These are phyloP conservation scores for Verasper variegatus DNA, from an alignment of 2,113 vertebrate species.

Conservation along the genomic window DNA sequence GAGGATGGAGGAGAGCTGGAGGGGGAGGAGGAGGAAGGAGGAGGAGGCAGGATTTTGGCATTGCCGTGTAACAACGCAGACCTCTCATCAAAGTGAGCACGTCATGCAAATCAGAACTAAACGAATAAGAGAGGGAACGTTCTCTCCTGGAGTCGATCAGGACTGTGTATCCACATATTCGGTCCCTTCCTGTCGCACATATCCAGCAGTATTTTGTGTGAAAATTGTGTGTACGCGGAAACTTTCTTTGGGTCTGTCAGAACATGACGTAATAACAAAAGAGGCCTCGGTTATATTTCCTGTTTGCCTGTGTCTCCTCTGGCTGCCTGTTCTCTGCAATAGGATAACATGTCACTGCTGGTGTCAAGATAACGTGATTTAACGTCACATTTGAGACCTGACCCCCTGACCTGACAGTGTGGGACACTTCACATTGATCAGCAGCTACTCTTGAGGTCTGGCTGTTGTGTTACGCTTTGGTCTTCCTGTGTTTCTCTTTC, in stretches of 20 bases:
- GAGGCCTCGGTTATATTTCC: constrained; percentile 41
- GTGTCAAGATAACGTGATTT: constrained; percentile 7
- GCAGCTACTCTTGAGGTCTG: constrained; percentile 9
- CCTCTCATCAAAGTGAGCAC: not conserved
- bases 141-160: too few relatives aligned
- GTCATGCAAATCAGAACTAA: constrained; percentile 12
- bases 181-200: not conserved
- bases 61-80: too few relatives aligned
- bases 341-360: constrained; percentile 1
- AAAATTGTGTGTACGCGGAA: constrained; percentile 32
- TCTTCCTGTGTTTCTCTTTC: constrained; percentile 48
- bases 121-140: not conserved
- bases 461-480: not conserved
- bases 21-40: constrained; percentile 36
- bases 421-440: not conserved
- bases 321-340: constrained; percentile 19
- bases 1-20: constrained; percentile 20
- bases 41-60: constrained; percentile 38
- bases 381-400: not conserved
- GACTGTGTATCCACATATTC: too few relatives aligned
- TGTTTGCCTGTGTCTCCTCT: constrained; percentile 24
- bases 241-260: constrained; percentile 30
- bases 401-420: not conserved
- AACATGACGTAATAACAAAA: constrained; percentile 37
- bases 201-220: not conserved